Base-by-base conservation (phyloP, 2,888 invertebrate genomes). In the Drosophila nigritarsus region DNA sequence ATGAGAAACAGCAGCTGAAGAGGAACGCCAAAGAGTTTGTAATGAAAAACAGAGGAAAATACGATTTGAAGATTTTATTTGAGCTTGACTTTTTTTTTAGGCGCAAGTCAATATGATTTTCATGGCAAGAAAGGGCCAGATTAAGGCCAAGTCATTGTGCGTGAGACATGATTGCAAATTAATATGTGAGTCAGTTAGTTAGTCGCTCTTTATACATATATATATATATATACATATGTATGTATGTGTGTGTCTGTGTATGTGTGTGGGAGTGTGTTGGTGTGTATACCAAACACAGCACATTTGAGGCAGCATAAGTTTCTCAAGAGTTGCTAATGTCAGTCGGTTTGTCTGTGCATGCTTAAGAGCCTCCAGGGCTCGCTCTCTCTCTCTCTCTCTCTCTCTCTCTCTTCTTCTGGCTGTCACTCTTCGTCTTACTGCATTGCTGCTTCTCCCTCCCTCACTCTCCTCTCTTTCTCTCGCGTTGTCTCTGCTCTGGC, bases 261-360 rank as follows among this genome's bases (percentile, higher is more conserved):
- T 8, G 2, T 20, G 18, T 32, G 42, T 30, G 24, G 48, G n/a
- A 34, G 45, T 38, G 18, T 63, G 40, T 20, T 51, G 56, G 38
- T 77, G 50, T 62, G 36, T 49, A 53, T 62, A 65, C 64, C 32
- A 61, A 73, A 61, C 78, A 65, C 58, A 38, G 73, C 58, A 64
- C 78, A 76, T 83, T 64, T 66, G 87, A 84, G 78, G 29, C 87
- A 81, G 72, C 72, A 64, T 65, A 85, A 82, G 71, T 87, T 83
- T 83, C 83, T 83, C 83, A 88, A 83, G 83, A 87, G 88, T 70
- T 86, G 83, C 82, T 80, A 82, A 83, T 86, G 83, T 78, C 81
- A 74, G 73, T 64, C 70, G 87, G 74, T 87, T 82, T 87, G 87
- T 82, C 80, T 83, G 74, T 78, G 76, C 74, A 69, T 74, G 64